Evolutionary conservation across 2,113 vertebrate species (phyloP).

Genomic region (Oostethus manadensis): DNA sequence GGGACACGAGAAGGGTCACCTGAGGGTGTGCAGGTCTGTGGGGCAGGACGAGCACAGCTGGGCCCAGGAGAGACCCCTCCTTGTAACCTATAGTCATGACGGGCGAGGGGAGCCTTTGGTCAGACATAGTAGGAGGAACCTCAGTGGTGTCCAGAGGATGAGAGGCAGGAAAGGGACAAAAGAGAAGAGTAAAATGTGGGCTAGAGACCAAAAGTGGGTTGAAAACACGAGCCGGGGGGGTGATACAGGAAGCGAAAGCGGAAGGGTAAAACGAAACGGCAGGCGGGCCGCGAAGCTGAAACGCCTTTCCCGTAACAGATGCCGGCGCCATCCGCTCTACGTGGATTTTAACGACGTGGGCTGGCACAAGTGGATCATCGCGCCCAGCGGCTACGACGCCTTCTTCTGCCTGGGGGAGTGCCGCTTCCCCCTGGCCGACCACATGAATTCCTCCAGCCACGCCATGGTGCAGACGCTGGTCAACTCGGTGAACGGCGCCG

Average conservation of each 20-base stretch:
- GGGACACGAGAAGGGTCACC: constrained; percentile 37
- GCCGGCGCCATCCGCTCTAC: constrained; percentile 75
- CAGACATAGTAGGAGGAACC: constrained; percentile 53
- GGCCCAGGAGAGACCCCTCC: constrained; percentile 75
- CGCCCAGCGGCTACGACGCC: constrained; percentile 77
- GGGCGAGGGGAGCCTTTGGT: constrained; percentile 68
- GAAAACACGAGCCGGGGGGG: constrained; percentile 34
- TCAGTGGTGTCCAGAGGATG: constrained; percentile 37
- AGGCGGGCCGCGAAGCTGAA: constrained; percentile 70
- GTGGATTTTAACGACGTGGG: constrained; percentile 80
- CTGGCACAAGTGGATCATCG: constrained; percentile 82
- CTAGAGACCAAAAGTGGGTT: constrained; percentile 31
- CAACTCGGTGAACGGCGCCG: constrained; percentile 76
- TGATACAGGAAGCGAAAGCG: constrained; percentile 41
- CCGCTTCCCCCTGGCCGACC: constrained; percentile 77
- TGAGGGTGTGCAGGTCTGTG: constrained; percentile 70
- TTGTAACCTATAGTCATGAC: constrained; percentile 79
- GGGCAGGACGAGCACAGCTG: constrained; percentile 73
- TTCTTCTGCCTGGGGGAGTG: constrained; percentile 81
- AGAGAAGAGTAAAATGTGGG: constrained; percentile 48
- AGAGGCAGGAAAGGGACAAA: constrained; percentile 55
- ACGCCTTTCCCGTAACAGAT: constrained; percentile 67
- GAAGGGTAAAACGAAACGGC: constrained; percentile 68
- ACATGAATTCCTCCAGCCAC: constrained; percentile 83
- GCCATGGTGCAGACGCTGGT: constrained; percentile 82